Percentiles rank a stretch among this genome's conserved stretches.
These are phyloP conservation scores for Caradrina clavipalpis DNA, from an alignment of 2,888 invertebrate genomes.

Conservation along the genomic window DNA sequence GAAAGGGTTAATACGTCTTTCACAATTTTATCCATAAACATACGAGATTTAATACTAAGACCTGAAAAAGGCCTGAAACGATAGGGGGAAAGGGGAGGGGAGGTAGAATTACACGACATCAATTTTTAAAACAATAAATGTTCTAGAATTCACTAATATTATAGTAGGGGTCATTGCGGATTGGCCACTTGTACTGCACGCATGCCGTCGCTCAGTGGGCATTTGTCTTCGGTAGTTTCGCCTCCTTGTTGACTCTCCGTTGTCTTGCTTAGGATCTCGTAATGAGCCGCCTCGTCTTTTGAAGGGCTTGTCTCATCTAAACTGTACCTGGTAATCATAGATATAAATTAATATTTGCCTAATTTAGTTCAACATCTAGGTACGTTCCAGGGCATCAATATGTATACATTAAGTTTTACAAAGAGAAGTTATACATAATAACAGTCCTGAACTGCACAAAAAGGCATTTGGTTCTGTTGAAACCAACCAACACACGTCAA, in stretches of 20 bases:
- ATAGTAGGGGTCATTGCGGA: slow-evolving; percentile 43
- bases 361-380: not conserved
- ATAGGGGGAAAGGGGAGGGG: not conserved
- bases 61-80: not conserved
- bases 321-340: slow-evolving; percentile 85
- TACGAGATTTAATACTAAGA: not conserved
- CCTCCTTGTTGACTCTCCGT: slow-evolving; percentile 57
- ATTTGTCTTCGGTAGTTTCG: slow-evolving; percentile 49
- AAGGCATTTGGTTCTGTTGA: too few relatives aligned
- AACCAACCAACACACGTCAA: too few relatives aligned
- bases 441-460: too few relatives aligned
- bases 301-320: slow-evolving; percentile 92
- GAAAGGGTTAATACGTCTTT: too few relatives aligned
- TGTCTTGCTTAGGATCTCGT: slow-evolving; percentile 91
- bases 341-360: not conserved
- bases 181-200: slow-evolving; percentile 64
- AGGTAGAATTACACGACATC: not conserved
- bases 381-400: not conserved
- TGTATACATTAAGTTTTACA: too few relatives aligned
- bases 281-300: slow-evolving; percentile 88
- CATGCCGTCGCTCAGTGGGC: slow-evolving; percentile 67
- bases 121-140: not conserved
- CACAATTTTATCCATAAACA: not conserved
- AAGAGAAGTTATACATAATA: too few relatives aligned
- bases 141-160: slow-evolving; percentile 4